Evolutionary conservation across 64 coral and sea anemone species (phyloP).

Genomic region (Catalaphyllia jardinei): DNA sequence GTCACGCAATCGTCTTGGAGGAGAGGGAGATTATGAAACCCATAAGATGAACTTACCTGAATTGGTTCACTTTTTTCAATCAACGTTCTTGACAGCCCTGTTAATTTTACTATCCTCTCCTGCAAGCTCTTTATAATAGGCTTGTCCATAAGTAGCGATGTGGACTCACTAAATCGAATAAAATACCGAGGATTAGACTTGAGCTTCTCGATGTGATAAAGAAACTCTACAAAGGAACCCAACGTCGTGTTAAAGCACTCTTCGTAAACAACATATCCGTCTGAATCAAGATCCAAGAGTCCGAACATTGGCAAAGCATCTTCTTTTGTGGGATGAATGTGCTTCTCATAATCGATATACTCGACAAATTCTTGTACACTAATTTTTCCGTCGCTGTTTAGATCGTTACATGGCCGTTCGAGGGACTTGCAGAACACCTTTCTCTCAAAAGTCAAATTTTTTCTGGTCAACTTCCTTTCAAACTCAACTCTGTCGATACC

Average conservation of each 20-base stretch:
- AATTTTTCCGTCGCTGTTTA: background rate
- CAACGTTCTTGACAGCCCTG: conserved; percentile 12
- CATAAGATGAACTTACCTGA: background rate
- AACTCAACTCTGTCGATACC: background rate
- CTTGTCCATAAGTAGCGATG: background rate
- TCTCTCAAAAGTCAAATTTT: background rate
- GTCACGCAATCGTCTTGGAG: background rate
- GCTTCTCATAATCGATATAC: conserved; percentile 11
- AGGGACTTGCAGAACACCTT: background rate
- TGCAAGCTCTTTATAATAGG: background rate
- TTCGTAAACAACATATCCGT: background rate
- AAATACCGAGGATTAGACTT: conserved; percentile 8
- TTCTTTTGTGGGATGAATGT: conserved; percentile 6
- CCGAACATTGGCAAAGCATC: conserved; percentile 15
- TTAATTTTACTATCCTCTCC: background rate
- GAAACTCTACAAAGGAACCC: background rate
- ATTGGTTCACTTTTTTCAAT: conserved; percentile 33
- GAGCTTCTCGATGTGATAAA: conserved; percentile 1
- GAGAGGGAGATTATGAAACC: background rate
- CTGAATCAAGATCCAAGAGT: conserved; percentile 10
- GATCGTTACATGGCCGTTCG: background rate
- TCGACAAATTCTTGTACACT: conserved; percentile 12
- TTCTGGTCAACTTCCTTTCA: background rate
- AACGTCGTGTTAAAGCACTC: background rate
- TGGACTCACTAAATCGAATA: conserved; percentile 29